phyloP scores from a whole-genome alignment of 2,888 invertebrate species.

The Andrena minutula region DNA sequence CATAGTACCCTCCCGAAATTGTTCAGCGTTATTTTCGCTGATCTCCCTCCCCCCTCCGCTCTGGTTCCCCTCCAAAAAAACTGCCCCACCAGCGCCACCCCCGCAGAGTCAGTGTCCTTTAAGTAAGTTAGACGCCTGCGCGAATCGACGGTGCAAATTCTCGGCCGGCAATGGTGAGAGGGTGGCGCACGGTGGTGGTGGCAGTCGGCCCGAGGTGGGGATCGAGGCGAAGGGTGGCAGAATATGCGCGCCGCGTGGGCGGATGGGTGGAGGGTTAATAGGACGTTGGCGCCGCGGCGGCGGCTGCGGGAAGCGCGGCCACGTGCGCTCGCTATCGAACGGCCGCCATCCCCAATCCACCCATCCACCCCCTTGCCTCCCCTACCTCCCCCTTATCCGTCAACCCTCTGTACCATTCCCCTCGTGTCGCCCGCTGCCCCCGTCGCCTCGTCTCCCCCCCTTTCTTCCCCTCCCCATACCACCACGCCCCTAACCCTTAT shows the following conservation, averaged over 20 bases:
- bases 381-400: slow-evolving; percentile 54
- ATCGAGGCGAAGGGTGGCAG: slow-evolving; percentile 43
- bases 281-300: slow-evolving; percentile 84
- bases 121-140: slow-evolving; percentile 80
- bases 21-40: slow-evolving; percentile 70
- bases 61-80: slow-evolving; percentile 50
- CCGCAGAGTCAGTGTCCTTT: slow-evolving; percentile 82
- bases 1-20: slow-evolving; percentile 59
- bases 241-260: slow-evolving; percentile 51
- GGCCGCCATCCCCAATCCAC: slow-evolving; percentile 75
- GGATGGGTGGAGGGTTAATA: slow-evolving; percentile 75
- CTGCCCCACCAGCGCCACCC: slow-evolving; percentile 56
- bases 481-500: slow-evolving; percentile 73
- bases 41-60: slow-evolving; percentile 54
- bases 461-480: slow-evolving; percentile 56
- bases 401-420: slow-evolving; percentile 63
- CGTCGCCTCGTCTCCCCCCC: slow-evolving; percentile 48
- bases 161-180: slow-evolving; percentile 59
- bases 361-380: slow-evolving; percentile 68
- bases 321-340: slow-evolving; percentile 84
- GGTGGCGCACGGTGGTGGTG: slow-evolving; percentile 51
- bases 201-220: slow-evolving; percentile 37
- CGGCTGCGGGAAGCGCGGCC: slow-evolving; percentile 81
- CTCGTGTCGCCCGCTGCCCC: slow-evolving; percentile 58
- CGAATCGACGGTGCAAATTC: slow-evolving; percentile 73